Evolutionary conservation across 2,113 vertebrate species (phyloP).

Genomic region (Lucifuga dentata): DNA sequence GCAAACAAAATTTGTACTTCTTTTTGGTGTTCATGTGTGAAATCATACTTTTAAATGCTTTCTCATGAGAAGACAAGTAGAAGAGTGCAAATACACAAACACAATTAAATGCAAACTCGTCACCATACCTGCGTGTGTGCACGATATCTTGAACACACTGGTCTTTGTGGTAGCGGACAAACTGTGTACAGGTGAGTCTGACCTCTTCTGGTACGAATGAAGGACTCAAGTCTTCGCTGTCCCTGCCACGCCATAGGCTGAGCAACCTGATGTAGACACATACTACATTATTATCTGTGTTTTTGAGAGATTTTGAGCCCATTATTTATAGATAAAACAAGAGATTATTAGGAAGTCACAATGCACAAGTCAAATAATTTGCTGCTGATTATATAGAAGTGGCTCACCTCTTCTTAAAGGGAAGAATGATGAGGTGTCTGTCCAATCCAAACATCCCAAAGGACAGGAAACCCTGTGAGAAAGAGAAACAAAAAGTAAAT

Average conservation of each 20-base stretch:
- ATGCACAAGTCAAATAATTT: too few species aligned
- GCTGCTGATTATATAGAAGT: background rate
- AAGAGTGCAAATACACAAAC: background rate
- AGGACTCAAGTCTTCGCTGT: conserved; percentile 71
- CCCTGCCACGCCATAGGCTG: conserved; percentile 87
- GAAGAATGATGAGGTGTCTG: conserved; percentile 94
- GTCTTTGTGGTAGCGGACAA: conserved; percentile 94
- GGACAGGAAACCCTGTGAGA: conserved; percentile 91
- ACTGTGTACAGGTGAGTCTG: conserved; percentile 95
- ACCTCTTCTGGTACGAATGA: conserved; percentile 90
- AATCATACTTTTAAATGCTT: too few species aligned
- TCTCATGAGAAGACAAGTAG: too few species aligned
- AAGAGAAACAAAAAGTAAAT: background rate
- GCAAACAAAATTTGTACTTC: too few species aligned
- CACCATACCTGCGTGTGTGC: conserved; percentile 87
- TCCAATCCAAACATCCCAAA: conserved; percentile 97
- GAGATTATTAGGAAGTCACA: too few species aligned
- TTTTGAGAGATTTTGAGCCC: too few species aligned
- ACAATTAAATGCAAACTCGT: background rate
- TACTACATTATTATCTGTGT: background rate
- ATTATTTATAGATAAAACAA: too few species aligned
- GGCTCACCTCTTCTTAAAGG: conserved; percentile 94
- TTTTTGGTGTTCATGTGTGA: too few species aligned
- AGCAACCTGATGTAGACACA: conserved; percentile 82
- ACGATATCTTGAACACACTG: conserved; percentile 93